A percentile compares a stretch with the other conserved stretches of the same genome.
These are phyloP conservation scores for Apteryx owenii DNA, from an alignment of 2,113 vertebrate species.

Conservation along the genomic window DNA sequence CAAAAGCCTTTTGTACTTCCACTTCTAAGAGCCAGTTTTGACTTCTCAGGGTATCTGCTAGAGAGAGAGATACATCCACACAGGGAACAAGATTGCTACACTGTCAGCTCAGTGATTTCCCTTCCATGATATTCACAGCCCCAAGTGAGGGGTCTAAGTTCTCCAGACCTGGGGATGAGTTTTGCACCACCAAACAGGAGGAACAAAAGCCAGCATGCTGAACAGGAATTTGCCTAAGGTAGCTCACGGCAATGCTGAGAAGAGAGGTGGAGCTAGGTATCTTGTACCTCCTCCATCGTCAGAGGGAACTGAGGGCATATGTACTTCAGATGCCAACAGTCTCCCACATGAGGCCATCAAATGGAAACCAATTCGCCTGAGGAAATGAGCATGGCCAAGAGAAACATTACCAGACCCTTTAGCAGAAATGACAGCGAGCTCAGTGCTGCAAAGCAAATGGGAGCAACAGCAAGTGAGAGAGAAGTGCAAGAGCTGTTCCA, in stretches of 20 bases:
- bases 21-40: background rate
- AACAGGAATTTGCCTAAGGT: background rate
- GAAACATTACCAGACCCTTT: background rate
- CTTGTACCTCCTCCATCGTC: accelerated
- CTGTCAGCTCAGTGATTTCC: background rate
- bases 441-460: background rate
- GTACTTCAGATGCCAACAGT: background rate
- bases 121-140: background rate
- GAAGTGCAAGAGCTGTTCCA: accelerated
- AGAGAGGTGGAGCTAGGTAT: background rate
- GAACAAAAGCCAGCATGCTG: background rate
- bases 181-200: background rate
- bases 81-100: accelerated
- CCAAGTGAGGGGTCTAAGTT: background rate
- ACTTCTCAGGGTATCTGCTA: accelerated
- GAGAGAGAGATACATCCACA: background rate
- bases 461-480: background rate
- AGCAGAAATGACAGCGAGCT: background rate
- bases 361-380: background rate
- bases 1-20: background rate
- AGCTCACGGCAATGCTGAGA: background rate
- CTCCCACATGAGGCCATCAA: background rate
- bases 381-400: background rate
- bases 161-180: background rate
- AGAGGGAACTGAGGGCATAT: accelerated